Evolutionary conservation across 2,797 vertebrate species (phyloP), one percentile per base, ranked within the genome.

Genomic region (Labeo calbasu): DNA sequence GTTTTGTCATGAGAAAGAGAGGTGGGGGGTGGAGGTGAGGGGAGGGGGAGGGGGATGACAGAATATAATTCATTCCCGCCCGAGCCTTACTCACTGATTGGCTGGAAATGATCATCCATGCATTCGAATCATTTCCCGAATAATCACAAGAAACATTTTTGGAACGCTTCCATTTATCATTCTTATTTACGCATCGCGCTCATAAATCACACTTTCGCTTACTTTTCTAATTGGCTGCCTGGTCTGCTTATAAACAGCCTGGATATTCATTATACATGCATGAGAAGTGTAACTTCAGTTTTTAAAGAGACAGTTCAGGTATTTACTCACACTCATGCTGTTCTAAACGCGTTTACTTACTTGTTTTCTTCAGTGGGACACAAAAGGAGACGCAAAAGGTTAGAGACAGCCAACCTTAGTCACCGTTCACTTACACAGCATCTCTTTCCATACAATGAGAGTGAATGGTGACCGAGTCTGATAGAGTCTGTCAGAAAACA

Each of bases 31-130:
- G 43, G 12, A 61, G 57, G 82, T 70, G 36, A 82, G 86, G 72
- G 36, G 77, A 79, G 83, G 86, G 81, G 87, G 71, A 70, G 77
- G 69, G 82, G 82, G 81, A 25, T 40, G 53, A 40, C 2, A 55
- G 84, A 86, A 9, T 14, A 88, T 75, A 71, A 80, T 43, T 82
- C 79, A 88, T 83, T 86, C 86, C 91, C 87, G 81, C 89, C 89
- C 91, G 89, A 90, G 88, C 86, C 86, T 89, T 88, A 86, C 55
- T 77, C 89, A 59, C 76, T 92, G 91, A 93, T 93, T 93, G 93
- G 93, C 87, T 88, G 84, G 87, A 61, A 90, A 93, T 92, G 89
- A 92, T 87, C 90, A 88, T 87, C 73, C 82, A 71, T 88, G 85
- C 90, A 89, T 79, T 79, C n/a, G 19, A 75, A 84, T 50, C 85